Conservation (phyloP, 2,113 vertebrate species). For the Ochotona princeps region DNA sequence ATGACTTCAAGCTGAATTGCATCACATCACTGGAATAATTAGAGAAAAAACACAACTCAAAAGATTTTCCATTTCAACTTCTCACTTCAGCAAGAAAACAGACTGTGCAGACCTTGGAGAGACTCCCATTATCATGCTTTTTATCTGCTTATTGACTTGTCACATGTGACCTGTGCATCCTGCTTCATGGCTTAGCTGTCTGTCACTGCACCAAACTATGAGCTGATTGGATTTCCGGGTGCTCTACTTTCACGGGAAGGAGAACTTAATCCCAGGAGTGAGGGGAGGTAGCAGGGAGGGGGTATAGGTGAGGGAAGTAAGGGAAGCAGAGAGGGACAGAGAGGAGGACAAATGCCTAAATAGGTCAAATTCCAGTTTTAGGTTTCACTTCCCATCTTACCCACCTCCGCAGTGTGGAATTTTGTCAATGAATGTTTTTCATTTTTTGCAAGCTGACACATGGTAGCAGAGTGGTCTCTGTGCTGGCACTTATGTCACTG, state of each 20-base stretch:
- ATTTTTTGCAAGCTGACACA: not conserved
- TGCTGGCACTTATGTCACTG: not conserved
- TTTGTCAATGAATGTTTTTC: not conserved
- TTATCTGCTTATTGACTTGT: not conserved
- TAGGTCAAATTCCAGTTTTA: not conserved
- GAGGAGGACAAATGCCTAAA: not conserved
- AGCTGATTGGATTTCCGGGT: not conserved
- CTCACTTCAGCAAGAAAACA: not conserved
- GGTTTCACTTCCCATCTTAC: not conserved
- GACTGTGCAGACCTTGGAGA: not conserved
- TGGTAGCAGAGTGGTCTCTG: not conserved
- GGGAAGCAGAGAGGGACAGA: too few relatives aligned
- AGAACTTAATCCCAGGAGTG: not conserved
- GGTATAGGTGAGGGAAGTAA: rapidly evolving
- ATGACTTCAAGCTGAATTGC: not conserved
- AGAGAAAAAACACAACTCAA: not conserved
- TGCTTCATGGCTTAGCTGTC: not conserved
- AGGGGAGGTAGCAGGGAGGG: not conserved
- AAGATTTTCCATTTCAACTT: not conserved
- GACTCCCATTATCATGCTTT: not conserved
- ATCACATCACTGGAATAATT: not conserved
- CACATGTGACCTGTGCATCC: not conserved
- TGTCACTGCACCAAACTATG: not conserved
- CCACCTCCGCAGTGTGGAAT: not conserved
- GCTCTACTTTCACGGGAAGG: not conserved